phyloP scores from a whole-genome alignment of 2,797 vertebrate genomes.

The Chloroceryle inda region DNA sequence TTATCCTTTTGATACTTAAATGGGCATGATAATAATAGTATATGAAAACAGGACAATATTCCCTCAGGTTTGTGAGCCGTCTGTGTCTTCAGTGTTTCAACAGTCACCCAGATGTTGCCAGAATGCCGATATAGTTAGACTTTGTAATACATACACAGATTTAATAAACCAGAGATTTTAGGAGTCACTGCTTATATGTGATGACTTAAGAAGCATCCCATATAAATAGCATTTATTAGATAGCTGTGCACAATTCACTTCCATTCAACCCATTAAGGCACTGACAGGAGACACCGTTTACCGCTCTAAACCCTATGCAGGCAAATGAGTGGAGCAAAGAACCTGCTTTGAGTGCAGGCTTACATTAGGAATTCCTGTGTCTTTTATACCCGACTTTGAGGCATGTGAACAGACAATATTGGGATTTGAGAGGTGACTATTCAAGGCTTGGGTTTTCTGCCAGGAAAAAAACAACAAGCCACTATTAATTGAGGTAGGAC shows the following conservation, averaged over 20 bases:
- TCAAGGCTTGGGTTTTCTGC: background rate
- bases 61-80: background rate
- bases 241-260: background rate
- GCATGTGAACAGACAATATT: accelerated
- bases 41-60: background rate
- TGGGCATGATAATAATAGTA: background rate
- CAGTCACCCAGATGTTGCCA: background rate
- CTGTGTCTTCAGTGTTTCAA: background rate
- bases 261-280: background rate
- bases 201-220: background rate
- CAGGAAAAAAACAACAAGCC: background rate
- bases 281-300: background rate
- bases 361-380: background rate
- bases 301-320: background rate
- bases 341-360: background rate
- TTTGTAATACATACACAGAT: background rate
- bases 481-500: background rate
- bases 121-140: background rate
- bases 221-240: background rate
- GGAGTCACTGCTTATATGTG: background rate
- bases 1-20: background rate
- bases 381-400: background rate
- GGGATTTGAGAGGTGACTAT: background rate
- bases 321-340: background rate
- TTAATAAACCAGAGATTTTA: background rate